Evolutionary conservation across 2,113 vertebrate species (phyloP).

Genomic region (Rhinoptilus africanus): DNA sequence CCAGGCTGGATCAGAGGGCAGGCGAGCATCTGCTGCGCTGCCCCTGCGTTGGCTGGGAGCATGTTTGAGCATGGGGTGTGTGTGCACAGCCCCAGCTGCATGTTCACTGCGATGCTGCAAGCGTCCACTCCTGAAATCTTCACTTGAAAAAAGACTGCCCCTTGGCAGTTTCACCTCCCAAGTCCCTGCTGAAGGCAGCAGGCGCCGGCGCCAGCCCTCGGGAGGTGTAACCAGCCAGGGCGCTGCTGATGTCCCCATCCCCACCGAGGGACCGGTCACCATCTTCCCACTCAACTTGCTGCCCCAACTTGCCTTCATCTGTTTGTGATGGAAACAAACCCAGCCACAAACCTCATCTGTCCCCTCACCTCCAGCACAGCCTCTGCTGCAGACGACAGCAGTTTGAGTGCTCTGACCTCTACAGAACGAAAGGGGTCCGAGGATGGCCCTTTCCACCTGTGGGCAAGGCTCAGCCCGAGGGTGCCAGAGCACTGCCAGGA

Average conservation of each 20-base stretch:
- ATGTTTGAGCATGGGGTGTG: rapidly evolving
- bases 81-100: background rate
- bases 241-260: background rate
- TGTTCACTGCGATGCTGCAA: background rate
- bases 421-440: background rate
- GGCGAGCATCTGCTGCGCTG: rapidly evolving
- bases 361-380: background rate
- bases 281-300: background rate
- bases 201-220: rapidly evolving
- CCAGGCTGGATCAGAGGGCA: background rate
- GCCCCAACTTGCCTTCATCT: background rate
- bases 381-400: background rate
- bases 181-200: background rate
- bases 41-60: too few species aligned
- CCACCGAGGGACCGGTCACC: background rate
- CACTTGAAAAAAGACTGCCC: background rate
- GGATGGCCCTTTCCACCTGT: rapidly evolving
- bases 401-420: background rate
- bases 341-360: background rate
- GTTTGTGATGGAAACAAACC: background rate
- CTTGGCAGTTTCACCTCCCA: background rate
- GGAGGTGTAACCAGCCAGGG: background rate
- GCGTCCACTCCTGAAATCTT: background rate
- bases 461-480: background rate
- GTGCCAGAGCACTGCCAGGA: background rate